A percentile compares a stretch with the other conserved stretches of the same genome.
These are phyloP conservation scores for Malachius bipustulatus DNA, from an alignment of 2,888 invertebrate species.

Conservation along the genomic window DNA sequence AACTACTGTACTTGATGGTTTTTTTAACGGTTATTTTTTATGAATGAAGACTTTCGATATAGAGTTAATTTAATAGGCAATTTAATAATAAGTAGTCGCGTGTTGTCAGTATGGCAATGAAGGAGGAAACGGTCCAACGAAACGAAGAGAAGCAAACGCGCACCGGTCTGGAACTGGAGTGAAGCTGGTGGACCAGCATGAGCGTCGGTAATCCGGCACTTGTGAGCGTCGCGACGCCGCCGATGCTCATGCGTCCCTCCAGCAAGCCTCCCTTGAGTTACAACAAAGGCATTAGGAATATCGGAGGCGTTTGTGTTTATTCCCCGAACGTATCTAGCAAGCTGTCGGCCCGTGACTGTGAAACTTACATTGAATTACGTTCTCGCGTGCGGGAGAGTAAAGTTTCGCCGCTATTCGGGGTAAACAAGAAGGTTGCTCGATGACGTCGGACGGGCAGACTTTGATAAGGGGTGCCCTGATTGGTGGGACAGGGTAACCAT, in stretches of 20 bases:
- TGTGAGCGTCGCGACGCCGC: slow-evolving; percentile 38
- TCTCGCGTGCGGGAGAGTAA: slow-evolving; percentile 21
- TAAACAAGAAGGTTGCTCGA: slow-evolving; percentile 2
- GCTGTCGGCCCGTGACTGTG: slow-evolving; percentile 33
- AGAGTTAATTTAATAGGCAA: too few species aligned
- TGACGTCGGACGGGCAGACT: too few species aligned
- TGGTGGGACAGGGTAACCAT: too few species aligned
- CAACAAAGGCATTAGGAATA: slow-evolving; percentile 36
- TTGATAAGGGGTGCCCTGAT: too few species aligned
- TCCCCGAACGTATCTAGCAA: slow-evolving; percentile 37
- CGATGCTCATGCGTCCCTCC: slow-evolving; percentile 34
- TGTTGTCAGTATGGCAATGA: too few species aligned
- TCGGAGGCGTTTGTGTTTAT: slow-evolving; percentile 39
- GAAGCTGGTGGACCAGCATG: slow-evolving; percentile 37
- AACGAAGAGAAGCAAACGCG: slow-evolving; percentile 31
- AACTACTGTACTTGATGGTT: too few species aligned
- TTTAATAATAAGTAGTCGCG: too few species aligned
- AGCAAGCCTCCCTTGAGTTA: slow-evolving; percentile 27
- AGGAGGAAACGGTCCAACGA: slow-evolving; percentile 6
- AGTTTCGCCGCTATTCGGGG: slow-evolving; percentile 13
- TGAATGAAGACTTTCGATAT: too few species aligned
- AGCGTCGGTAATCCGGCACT: slow-evolving; percentile 38
- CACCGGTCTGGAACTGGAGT: slow-evolving; percentile 32
- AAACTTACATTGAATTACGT: slow-evolving; percentile 27
- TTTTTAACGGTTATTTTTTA: too few species aligned